These are phyloP conservation scores for Sinocyclocheilus grahami DNA, from an alignment of 2,113 vertebrate genomes.

Conservation along the genomic window DNA sequence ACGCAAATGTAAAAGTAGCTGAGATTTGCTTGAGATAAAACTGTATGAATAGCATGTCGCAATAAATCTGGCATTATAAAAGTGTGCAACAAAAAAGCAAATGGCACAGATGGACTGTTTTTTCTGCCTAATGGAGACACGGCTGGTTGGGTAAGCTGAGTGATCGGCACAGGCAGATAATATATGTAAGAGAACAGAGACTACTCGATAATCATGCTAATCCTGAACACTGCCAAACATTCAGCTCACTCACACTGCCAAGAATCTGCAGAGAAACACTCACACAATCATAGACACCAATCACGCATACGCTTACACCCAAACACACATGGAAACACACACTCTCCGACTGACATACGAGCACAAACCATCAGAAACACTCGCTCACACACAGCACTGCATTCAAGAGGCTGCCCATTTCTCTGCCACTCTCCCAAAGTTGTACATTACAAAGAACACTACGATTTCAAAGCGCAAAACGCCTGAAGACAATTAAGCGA, in stretches of 20 bases:
- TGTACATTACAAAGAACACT: conserved; percentile 54
- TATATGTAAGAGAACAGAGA: conserved; percentile 64
- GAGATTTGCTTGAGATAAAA: conserved; percentile 43
- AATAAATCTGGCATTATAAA: conserved; percentile 55
- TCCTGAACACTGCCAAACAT: conserved; percentile 55
- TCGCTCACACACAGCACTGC: conserved; percentile 1
- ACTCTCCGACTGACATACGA: conserved; percentile 22
- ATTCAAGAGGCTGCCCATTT: conserved; percentile 46
- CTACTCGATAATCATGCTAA: conserved; percentile 59
- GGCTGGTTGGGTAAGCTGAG: conserved; percentile 56
- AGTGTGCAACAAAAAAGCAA: conserved; percentile 60
- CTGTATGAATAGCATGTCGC: conserved; percentile 40
- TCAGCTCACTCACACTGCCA: conserved; percentile 59
- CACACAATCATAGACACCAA: conserved; percentile 36
- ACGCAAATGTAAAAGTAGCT: conserved; percentile 6
- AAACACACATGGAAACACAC: conserved; percentile 19
- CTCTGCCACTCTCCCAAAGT: conserved; percentile 57
- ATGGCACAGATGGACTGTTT: conserved; percentile 59
- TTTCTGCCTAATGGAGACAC: conserved; percentile 56
- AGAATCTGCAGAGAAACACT: conserved; percentile 69
- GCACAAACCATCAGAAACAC: conserved; percentile 7
- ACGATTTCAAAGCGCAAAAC: conserved; percentile 53
- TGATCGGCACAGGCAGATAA: conserved; percentile 56
- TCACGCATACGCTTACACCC: conserved; percentile 43
- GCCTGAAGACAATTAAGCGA: conserved; percentile 62